Evolutionary conservation across 2,797 vertebrate genomes (phyloP), one percentile per base, ranked within the genome.

Genomic region (Bradypodion pumilum): DNA sequence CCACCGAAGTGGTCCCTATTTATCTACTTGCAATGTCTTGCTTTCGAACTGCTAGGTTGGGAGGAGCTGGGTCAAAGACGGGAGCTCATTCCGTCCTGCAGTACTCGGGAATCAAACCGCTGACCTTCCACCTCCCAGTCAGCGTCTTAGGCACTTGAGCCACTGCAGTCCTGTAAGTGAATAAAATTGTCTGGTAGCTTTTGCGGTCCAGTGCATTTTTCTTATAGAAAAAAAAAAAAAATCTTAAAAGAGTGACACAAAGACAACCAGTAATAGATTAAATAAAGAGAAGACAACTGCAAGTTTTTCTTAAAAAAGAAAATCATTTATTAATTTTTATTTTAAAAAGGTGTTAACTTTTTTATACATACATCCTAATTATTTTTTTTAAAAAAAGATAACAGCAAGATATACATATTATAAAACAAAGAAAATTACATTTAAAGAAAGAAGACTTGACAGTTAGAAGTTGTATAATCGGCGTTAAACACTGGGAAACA

Each of bases 271-370:
- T n/a, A n/a, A 8, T 2, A 32, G 16, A n/a, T 2, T 32, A 62
- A 29, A 42, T n/a, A n/a, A 37, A 63, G n/a, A 62, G n/a, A 49
- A 23, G 19, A 56, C 52, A 56, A 15, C 16, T 56, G 52, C 19
- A 21, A 19, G 52, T n/a, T 88, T 91, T 93, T 19, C 91, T 85
- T 86, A 85, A 89, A 87, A 89, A 90, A 75, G 87, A 27, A 80
- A 44, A 21, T n/a, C n/a, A n/a, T 90, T 90, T 92, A 91, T 92
- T 84, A 89, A 16, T 73, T 90, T 85, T 83, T 19, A 62, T 92
- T 87, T 81, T 88, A 93, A 94, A 93, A 86, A 80, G n/a, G 2
- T 7, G 0, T 7, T 74, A 42, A 27, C n/a, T 25, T 60, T 63
- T 77, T 77, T 62, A 23, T 49, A 56, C 16, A 21, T 13, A 12